Conservation (phyloP, 92 coral and sea anemone species). For the Scolanthus callimorphus region DNA sequence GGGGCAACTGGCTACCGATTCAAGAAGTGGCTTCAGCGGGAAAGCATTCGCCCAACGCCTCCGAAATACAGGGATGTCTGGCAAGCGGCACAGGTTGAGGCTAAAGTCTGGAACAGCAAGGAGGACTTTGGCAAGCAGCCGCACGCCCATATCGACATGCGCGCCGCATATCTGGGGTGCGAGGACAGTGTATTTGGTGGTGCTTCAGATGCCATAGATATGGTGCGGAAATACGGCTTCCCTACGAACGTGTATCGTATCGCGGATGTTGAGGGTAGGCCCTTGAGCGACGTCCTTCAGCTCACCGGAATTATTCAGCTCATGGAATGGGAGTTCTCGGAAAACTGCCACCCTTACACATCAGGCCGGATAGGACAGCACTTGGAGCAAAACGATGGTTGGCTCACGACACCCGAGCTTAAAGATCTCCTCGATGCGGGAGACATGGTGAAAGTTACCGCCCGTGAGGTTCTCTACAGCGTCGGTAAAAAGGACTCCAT, state of each 20-base stretch:
- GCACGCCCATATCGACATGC: conserved; percentile 18
- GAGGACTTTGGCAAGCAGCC: conserved; percentile 7
- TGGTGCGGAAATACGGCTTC: conserved; percentile 19
- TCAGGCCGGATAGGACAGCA: conserved; percentile 24
- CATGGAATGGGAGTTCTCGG: conserved; percentile 31
- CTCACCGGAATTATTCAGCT: conserved; percentile 18
- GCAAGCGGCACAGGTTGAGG: conserved; percentile 26
- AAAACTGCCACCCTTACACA: conserved; percentile 9
- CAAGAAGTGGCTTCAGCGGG: conserved; percentile 16
- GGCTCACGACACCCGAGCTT: conserved; percentile 34
- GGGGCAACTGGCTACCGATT: conserved; percentile 12
- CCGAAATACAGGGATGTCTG: conserved; percentile 17
- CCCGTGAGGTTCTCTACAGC: conserved; percentile 18
- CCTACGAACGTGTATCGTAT: conserved; percentile 1
- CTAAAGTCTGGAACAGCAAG: conserved; percentile 27
- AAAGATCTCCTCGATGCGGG: conserved; percentile 5
- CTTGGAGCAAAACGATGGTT: conserved; percentile 16
- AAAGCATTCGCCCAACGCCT: conserved; percentile 25
- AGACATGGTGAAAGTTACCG: conserved; percentile 7
- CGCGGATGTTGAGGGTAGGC: conserved; percentile 32
- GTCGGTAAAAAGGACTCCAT: conserved; percentile 4
- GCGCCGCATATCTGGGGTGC: background rate
- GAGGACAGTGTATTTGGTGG: background rate
- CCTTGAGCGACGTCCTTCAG: conserved; percentile 37
- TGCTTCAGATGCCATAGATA: conserved; percentile 19